A percentile compares a stretch with the other conserved stretches of the same genome.
Conservation (phyloP, 2,888 invertebrate species). For the Xestia xanthographa region DNA sequence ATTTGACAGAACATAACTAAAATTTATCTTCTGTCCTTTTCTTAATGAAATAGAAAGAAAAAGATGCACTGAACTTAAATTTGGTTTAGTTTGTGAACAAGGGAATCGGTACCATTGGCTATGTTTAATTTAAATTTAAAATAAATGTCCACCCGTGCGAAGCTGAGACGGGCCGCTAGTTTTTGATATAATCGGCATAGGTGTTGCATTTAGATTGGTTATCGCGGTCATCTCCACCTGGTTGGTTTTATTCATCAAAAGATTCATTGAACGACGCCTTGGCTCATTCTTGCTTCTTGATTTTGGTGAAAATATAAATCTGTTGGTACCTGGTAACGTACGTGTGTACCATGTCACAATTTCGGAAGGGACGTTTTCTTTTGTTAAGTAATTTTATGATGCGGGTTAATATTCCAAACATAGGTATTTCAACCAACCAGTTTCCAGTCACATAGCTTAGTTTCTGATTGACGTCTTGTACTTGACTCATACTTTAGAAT, state of each 20-base stretch:
- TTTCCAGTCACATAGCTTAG: not conserved
- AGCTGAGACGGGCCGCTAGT: too few relatives aligned
- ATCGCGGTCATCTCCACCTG: not conserved
- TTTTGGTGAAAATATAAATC: not conserved
- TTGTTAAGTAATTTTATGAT: not conserved
- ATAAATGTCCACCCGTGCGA: too few relatives aligned
- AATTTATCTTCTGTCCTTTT: too few relatives aligned
- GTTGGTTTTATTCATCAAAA: not conserved
- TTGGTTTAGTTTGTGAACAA: too few relatives aligned
- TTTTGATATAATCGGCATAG: not conserved
- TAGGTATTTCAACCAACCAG: too few relatives aligned
- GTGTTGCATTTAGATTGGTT: not conserved
- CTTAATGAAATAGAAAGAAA: too few relatives aligned
- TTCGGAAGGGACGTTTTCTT: slow-evolving; percentile 4
- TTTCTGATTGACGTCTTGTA: not conserved
- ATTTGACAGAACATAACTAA: too few relatives aligned
- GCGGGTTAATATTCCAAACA: not conserved
- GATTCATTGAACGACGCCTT: not conserved
- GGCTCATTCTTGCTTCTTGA: not conserved
- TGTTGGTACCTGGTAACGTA: too few relatives aligned
- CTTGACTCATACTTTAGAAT: not conserved
- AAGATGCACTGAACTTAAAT: too few relatives aligned
- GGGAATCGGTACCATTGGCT: too few relatives aligned
- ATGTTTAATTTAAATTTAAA: too few relatives aligned
- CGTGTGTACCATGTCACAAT: not conserved